Percentiles rank a stretch among this genome's conserved stretches.
Evolutionary conservation across 2,113 vertebrate species (phyloP).

Genomic region (Labeo rohita): DNA sequence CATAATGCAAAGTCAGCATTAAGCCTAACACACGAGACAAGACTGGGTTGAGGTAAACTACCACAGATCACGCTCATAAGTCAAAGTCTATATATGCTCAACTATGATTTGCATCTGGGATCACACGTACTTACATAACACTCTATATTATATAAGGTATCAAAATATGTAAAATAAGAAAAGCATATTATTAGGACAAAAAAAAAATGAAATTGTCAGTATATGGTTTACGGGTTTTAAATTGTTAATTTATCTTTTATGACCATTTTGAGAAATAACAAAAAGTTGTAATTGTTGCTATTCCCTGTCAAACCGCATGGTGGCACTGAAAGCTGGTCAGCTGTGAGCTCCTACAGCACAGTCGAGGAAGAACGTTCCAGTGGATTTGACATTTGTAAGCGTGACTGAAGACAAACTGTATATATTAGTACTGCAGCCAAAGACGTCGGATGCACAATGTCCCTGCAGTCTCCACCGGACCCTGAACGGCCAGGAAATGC

Average conservation of each 20-base stretch:
- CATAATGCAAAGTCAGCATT: too few relatives aligned
- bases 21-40: too few relatives aligned
- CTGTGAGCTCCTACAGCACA: neutral
- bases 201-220: neutral
- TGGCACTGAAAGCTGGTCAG: neutral
- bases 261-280: neutral
- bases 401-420: neutral
- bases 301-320: neutral
- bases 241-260: neutral
- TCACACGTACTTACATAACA: too few relatives aligned
- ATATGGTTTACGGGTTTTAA: neutral
- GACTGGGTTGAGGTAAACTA: too few relatives aligned
- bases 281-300: neutral
- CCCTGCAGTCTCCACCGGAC: neutral
- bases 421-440: neutral
- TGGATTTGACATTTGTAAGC: conserved; percentile 32
- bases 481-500: neutral
- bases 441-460: neutral
- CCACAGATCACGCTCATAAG: too few relatives aligned
- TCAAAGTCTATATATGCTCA: too few relatives aligned
- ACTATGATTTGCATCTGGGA: too few relatives aligned
- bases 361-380: neutral
- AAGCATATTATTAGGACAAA: too few relatives aligned
- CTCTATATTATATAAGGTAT: too few relatives aligned
- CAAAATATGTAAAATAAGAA: too few relatives aligned